Conservation (phyloP, 1,140 invertebrate species). For the Ganaspis sp. region DNA sequence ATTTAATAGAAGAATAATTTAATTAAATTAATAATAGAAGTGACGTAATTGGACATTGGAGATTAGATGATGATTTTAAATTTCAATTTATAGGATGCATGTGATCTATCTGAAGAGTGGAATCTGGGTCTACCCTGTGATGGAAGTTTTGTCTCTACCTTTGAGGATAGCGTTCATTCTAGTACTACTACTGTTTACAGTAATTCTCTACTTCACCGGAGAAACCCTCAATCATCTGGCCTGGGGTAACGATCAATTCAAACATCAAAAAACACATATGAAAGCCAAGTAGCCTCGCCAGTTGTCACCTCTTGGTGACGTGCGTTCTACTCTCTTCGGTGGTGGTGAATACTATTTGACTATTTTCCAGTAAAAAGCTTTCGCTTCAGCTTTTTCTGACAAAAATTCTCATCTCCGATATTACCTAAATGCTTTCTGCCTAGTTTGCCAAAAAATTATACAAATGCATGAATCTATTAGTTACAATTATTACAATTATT, state of each 20-base stretch:
- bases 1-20: no score
- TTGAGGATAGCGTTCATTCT: constrained; percentile 85
- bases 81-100: constrained; percentile 79
- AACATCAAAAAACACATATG: constrained; percentile 65
- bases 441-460: constrained; percentile 1
- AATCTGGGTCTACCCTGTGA: constrained; percentile 91
- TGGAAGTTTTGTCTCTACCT: constrained; percentile 84
- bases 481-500: no score
- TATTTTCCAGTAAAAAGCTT: constrained; percentile 35
- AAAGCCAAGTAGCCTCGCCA: constrained; percentile 69
- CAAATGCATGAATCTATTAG: constrained; percentile 15
- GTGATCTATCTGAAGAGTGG: constrained; percentile 84
- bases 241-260: constrained; percentile 82
- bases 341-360: constrained; percentile 64
- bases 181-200: constrained; percentile 77
- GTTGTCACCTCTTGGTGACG: constrained; percentile 59
- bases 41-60: no score
- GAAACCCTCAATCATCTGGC: constrained; percentile 83
- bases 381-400: constrained; percentile 25
- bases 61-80: no score
- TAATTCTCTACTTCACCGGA: constrained; percentile 82
- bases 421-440: neutral
- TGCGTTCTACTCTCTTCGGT: constrained; percentile 59
- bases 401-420: constrained; percentile 28
- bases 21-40: no score